Conservation (phyloP, 2,113 vertebrate genomes). For the Probosciger aterrimus region DNA sequence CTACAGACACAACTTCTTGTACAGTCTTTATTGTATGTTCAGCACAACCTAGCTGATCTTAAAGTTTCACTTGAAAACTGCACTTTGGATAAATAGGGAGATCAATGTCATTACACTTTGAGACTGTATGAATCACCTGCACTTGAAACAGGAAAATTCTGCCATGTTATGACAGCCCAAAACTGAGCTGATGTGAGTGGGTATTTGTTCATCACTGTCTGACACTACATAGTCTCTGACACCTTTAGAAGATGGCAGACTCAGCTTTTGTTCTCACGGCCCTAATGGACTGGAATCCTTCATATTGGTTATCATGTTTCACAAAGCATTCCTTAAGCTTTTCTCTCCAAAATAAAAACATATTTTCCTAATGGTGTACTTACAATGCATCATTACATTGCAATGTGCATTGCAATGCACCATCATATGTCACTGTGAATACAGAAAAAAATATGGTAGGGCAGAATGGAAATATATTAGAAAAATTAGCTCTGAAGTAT, state of each 20-base stretch:
- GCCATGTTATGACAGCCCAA: neutral
- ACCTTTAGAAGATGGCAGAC: neutral
- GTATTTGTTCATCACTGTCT: neutral
- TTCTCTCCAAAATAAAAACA: neutral
- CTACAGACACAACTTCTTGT: neutral
- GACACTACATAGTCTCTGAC: neutral
- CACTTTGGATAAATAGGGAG: neutral
- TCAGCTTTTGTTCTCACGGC: neutral
- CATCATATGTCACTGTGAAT: neutral
- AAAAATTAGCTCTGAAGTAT: neutral
- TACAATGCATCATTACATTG: neutral
- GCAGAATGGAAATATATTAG: neutral
- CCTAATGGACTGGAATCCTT: neutral
- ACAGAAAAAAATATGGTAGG: neutral
- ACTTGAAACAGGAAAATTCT: neutral
- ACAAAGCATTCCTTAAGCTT: neutral
- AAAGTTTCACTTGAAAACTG: neutral
- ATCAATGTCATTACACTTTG: neutral
- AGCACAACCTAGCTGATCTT: neutral
- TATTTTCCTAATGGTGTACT: neutral
- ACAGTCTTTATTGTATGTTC: neutral
- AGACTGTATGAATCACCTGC: neutral
- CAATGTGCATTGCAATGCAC: neutral
- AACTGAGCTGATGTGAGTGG: neutral
- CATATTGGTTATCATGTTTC: neutral